phyloP scores from a whole-genome alignment of 2,888 invertebrate species.

The Cephus spinipes region DNA sequence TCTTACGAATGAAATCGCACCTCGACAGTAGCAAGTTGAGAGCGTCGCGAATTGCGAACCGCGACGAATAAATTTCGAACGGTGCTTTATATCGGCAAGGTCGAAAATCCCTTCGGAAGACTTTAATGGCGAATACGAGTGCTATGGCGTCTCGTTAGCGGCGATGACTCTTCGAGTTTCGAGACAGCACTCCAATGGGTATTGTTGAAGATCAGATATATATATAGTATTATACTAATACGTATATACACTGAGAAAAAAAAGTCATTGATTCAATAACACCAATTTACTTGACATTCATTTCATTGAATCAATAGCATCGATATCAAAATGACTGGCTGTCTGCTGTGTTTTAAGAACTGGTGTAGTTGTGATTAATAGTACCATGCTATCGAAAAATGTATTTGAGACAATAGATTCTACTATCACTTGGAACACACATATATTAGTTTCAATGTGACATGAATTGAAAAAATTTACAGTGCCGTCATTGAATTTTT shows the following conservation, averaged over 20 bases:
- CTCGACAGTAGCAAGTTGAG: not conserved
- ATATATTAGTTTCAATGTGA: no score
- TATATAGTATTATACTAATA: constrained; percentile 19
- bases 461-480: no score
- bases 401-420: no score
- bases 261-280: no score
- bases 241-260: constrained; percentile 17
- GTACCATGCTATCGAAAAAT: no score
- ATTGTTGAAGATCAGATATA: not conserved
- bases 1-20: not conserved
- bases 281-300: no score
- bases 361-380: no score
- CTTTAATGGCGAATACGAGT: constrained; percentile 42
- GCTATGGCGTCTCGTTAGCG: constrained; percentile 53
- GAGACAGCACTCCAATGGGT: constrained; percentile 8
- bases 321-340: no score
- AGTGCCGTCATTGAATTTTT: no score
- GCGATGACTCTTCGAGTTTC: constrained; percentile 57
- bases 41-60: not conserved
- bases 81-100: constrained; percentile 32
- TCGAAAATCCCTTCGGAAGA: constrained; percentile 35
- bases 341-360: no score
- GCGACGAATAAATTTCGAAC: constrained; percentile 5
- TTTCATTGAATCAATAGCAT: no score
- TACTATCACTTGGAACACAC: no score